These are phyloP conservation scores for Zonitis immaculata DNA, from an alignment of 2,888 invertebrate species.

Conservation along the genomic window DNA sequence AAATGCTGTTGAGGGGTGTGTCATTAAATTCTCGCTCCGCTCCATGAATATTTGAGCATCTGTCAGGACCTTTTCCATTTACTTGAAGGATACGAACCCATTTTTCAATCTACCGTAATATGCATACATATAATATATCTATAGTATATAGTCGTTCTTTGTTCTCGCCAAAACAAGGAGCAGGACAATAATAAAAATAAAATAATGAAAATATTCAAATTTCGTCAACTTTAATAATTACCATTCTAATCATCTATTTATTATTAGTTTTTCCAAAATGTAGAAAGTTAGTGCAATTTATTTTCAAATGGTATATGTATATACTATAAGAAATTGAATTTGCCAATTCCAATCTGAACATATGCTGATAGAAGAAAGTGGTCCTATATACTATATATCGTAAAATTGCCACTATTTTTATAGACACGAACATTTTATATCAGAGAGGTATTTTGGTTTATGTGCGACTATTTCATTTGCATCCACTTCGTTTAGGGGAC, in stretches of 20 bases:
- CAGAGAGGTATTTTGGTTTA: conserved; percentile 11
- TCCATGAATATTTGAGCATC: conserved; percentile 42
- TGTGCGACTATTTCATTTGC: conserved; percentile 19
- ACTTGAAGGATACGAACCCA: conserved; percentile 36
- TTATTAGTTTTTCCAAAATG: no score
- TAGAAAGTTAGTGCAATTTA: no score
- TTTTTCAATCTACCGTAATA: conserved; percentile 32
- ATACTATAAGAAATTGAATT: conserved; percentile 19
- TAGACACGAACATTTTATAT: neutral
- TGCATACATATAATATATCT: no score
- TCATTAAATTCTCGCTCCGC: conserved; percentile 37
- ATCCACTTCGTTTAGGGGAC: conserved; percentile 7
- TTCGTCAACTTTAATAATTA: no score
- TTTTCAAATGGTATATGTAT: no score
- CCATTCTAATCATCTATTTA: no score
- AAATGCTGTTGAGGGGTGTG: neutral
- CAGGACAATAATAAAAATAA: neutral
- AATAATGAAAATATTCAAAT: no score
- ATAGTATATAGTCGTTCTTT: conserved; percentile 11
- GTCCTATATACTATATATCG: conserved; percentile 7
- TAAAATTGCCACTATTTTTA: conserved; percentile 7
- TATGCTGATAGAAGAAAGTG: conserved; percentile 15
- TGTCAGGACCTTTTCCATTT: conserved; percentile 41
- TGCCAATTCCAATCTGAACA: conserved; percentile 12
- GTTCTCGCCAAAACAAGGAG: conserved; percentile 9